A percentile compares a stretch with the other conserved stretches of the same genome.
These are phyloP conservation scores for Gnathonemus echidnorhynchus DNA, from an alignment of 2,113 vertebrate genomes.

Conservation along the genomic window DNA sequence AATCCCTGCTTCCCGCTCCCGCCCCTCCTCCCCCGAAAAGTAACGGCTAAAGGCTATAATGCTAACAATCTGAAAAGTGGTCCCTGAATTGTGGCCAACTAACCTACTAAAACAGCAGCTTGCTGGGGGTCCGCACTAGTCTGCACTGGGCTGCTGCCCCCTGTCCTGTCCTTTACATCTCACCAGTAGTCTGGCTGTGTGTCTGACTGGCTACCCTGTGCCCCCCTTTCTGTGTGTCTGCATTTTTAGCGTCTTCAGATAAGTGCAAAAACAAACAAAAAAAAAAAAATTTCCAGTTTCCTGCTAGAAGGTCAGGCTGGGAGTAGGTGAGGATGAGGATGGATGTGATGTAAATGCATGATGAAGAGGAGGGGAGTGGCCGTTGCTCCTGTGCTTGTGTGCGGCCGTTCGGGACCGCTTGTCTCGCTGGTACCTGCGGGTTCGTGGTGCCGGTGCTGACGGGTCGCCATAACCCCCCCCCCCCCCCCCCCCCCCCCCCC, in stretches of 20 bases:
- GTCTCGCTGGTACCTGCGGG: background rate
- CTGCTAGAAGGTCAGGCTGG: conserved; percentile 22
- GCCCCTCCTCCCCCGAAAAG: background rate
- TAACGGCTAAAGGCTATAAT: background rate
- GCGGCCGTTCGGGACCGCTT: background rate
- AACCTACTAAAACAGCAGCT: background rate
- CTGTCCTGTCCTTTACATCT: background rate
- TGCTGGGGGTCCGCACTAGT: too few relatives aligned
- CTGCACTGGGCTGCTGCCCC: background rate
- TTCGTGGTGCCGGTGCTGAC: background rate
- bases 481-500: background rate
- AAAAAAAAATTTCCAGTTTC: background rate
- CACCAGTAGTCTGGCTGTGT: background rate
- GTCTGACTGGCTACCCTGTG: background rate
- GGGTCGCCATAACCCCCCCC: background rate
- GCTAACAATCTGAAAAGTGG: background rate
- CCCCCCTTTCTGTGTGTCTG: conserved; percentile 5
- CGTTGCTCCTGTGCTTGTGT: conserved; percentile 17
- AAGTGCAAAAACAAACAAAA: background rate
- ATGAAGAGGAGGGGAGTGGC: conserved; percentile 16
- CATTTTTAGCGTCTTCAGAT: conserved; percentile 11
- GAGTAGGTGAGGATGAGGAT: background rate
- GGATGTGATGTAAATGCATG: conserved; percentile 24
- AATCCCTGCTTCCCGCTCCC: too few relatives aligned
- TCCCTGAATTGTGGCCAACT: background rate